A percentile compares a stretch with the other conserved stretches of the same genome.
Conservation (phyloP, 37 sponge, comb jelly and placozoan genomes). For the Agelas oroides region DNA sequence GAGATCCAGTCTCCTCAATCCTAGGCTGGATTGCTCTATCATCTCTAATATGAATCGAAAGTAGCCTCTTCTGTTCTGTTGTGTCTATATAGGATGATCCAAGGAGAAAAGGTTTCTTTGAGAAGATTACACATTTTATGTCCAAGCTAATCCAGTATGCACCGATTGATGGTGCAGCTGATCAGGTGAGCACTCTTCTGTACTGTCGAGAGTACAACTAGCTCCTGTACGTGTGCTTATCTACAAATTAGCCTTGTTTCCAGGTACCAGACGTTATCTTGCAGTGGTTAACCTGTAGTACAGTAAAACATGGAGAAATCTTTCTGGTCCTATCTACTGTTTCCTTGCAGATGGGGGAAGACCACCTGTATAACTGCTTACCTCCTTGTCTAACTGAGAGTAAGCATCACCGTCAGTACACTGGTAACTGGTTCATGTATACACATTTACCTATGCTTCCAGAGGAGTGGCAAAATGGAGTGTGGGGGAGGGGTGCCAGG, state of each 20-base stretch:
- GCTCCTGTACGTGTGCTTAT: not conserved
- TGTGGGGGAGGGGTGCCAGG: conserved; percentile 24
- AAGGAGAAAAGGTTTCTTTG: conserved; percentile 49
- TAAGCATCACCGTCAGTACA: conserved; percentile 7
- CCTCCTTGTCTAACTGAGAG: conserved; percentile 79
- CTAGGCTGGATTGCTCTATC: no score
- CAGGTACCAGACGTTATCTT: no score
- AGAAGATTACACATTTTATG: conserved; percentile 59
- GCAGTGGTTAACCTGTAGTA: no score
- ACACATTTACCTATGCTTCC: conserved; percentile 1
- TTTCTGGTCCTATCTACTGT: no score
- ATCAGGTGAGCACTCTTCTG: conserved; percentile 58
- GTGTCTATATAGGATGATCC: no score
- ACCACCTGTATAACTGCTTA: conserved; percentile 60
- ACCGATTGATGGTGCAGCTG: conserved; percentile 77
- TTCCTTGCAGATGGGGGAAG: conserved; percentile 56
- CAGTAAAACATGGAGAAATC: no score
- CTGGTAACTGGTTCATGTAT: no score
- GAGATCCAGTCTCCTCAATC: no score
- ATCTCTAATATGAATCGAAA: no score
- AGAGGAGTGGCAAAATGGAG: conserved; percentile 40
- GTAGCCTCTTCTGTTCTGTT: no score
- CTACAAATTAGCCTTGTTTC: not conserved
- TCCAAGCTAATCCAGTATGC: conserved; percentile 47
- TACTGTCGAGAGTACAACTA: no score